Percentiles rank a stretch among this genome's conserved stretches.
Evolutionary conservation across 2,888 invertebrate genomes (phyloP).

Genomic region (Abscondita cerata): DNA sequence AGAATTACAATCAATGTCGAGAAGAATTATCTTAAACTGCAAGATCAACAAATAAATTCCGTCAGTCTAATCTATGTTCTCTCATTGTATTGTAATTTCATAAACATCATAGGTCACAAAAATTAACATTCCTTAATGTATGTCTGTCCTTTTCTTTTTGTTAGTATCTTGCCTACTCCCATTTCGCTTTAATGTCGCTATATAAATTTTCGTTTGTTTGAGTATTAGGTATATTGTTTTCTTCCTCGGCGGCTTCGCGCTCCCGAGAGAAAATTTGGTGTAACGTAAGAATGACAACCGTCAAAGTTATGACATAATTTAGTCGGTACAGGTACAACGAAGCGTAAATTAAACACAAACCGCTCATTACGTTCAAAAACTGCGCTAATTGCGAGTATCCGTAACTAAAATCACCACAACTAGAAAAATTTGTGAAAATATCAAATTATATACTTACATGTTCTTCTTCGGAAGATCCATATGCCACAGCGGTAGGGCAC

Average conservation of each 20-base stretch:
- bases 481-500: slow-evolving; percentile 72
- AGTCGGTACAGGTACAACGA: slow-evolving; percentile 68
- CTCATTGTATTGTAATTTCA: too few relatives aligned
- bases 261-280: slow-evolving; percentile 64
- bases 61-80: too few relatives aligned
- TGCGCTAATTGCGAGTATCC: slow-evolving; percentile 60
- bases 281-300: slow-evolving; percentile 63
- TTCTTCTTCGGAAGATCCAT: slow-evolving; percentile 68
- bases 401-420: slow-evolving; percentile 64
- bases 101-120: too few relatives aligned
- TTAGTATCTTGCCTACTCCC: too few relatives aligned
- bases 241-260: slow-evolving; percentile 63
- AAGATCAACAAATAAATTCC: too few relatives aligned
- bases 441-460: slow-evolving; percentile 62
- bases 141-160: too few relatives aligned
- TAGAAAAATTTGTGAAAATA: not conserved
- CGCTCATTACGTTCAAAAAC: slow-evolving; percentile 63
- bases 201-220: slow-evolving; percentile 28
- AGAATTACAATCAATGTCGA: too few relatives aligned
- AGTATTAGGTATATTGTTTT: slow-evolving; percentile 57
- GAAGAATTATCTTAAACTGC: too few relatives aligned
- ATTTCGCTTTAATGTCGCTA: slow-evolving; percentile 44
- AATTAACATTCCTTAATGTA: too few relatives aligned
- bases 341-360: slow-evolving; percentile 65
- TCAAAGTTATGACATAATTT: slow-evolving; percentile 65